phyloP scores from a whole-genome alignment of 2,888 invertebrate species.

The Lasioglossum marginatum region DNA sequence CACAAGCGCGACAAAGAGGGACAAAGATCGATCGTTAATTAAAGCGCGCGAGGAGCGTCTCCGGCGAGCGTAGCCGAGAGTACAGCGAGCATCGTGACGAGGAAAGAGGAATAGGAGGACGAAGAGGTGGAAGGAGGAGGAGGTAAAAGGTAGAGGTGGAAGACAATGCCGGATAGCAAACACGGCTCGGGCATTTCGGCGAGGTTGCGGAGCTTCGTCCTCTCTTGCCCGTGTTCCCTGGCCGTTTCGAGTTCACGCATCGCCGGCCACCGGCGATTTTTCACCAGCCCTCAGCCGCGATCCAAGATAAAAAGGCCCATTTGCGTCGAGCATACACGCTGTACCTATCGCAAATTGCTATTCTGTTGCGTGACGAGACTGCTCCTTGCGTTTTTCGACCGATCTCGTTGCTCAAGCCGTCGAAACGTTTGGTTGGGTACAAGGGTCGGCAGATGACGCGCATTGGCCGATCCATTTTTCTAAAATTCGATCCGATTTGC shows the following conservation, averaged over 20 bases:
- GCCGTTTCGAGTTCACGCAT: conserved; percentile 49
- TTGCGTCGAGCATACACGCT: conserved; percentile 32
- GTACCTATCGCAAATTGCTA: conserved; percentile 16
- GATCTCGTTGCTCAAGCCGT: not conserved
- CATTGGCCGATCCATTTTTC: not conserved
- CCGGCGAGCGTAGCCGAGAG: not conserved
- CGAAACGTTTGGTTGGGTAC: not conserved
- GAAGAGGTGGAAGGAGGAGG: conserved; percentile 45
- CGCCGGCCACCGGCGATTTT: conserved; percentile 51
- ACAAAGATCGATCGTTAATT: conserved; percentile 69
- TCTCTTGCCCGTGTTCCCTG: conserved; percentile 40
- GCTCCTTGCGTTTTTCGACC: conserved; percentile 1
- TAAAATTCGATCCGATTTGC: not conserved
- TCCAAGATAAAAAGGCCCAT: conserved; percentile 44
- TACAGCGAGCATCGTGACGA: not conserved
- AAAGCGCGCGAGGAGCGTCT: conserved; percentile 58
- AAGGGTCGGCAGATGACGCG: not conserved
- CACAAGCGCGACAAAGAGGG: conserved; percentile 49
- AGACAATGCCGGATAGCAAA: conserved; percentile 66
- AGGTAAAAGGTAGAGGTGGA: conserved; percentile 26
- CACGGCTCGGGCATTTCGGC: conserved; percentile 44
- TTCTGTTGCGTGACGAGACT: conserved; percentile 19
- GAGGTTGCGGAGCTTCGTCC: conserved; percentile 37
- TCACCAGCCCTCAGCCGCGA: conserved; percentile 38
- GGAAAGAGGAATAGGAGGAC: conserved; percentile 8